phyloP scores from a whole-genome alignment of 2,888 invertebrate genomes.

The Nebria salina region DNA sequence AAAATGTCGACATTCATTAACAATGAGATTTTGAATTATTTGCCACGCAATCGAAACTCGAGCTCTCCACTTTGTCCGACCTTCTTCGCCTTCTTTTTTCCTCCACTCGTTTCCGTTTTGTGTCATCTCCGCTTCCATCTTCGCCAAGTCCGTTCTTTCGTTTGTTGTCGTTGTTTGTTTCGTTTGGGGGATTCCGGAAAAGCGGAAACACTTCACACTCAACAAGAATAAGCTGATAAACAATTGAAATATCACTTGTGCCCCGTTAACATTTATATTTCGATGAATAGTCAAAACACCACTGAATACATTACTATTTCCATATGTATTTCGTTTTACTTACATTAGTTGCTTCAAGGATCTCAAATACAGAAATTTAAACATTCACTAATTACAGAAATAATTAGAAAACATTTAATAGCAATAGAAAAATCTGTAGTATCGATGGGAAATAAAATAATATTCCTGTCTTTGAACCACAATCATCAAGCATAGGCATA shows the following conservation, averaged over 20 bases:
- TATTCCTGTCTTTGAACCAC: too few relatives aligned
- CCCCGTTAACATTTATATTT: slow-evolving; percentile 41
- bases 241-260: slow-evolving; percentile 41
- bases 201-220: not conserved
- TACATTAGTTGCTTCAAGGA: too few relatives aligned
- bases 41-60: slow-evolving; percentile 41
- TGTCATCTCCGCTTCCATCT: not conserved
- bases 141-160: not conserved
- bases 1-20: slow-evolving; percentile 45
- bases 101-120: not conserved
- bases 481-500: too few relatives aligned
- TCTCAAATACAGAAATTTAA: too few relatives aligned
- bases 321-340: too few relatives aligned
- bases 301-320: too few relatives aligned
- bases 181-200: not conserved
- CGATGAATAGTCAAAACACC: slow-evolving; percentile 37
- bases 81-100: not conserved
- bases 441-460: too few relatives aligned
- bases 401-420: too few relatives aligned
- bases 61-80: too few relatives aligned
- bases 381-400: too few relatives aligned
- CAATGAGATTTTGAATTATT: slow-evolving; percentile 39
- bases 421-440: too few relatives aligned
- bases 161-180: not conserved
- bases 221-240: slow-evolving; percentile 33